Conservation (phyloP, 2,888 invertebrate species). For the Cantharis flavilabris region DNA sequence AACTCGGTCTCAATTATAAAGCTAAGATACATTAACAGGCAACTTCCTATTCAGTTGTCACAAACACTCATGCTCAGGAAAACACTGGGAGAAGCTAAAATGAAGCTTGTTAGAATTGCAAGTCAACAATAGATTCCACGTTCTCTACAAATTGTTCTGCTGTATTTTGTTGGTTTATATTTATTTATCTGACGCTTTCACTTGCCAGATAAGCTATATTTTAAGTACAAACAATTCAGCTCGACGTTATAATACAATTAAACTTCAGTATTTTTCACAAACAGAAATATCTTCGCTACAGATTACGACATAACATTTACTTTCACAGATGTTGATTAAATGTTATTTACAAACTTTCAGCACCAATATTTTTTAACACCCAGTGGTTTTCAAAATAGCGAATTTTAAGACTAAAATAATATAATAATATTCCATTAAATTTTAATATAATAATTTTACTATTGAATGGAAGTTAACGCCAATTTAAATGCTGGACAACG, state of each 20-base stretch:
- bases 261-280: not conserved
- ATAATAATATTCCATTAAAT: not conserved
- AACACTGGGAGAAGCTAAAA: conserved; percentile 22
- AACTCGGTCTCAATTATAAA: conserved; percentile 25
- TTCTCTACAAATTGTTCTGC: conserved; percentile 2
- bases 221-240: conserved; percentile 7
- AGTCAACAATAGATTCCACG: conserved; percentile 26
- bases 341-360: not conserved
- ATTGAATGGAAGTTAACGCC: not conserved
- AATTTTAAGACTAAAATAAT: not conserved
- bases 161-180: not conserved
- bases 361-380: not conserved
- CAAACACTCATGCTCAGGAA: conserved; percentile 29
- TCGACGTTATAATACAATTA: not conserved
- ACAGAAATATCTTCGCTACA: not conserved
- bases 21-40: conserved; percentile 28
- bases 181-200: not conserved
- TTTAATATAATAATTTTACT: not conserved
- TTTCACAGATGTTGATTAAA: not conserved
- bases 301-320: not conserved
- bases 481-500: not conserved
- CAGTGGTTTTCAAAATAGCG: not conserved
- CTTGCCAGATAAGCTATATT: conserved; percentile 10
- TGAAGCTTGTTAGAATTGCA: conserved; percentile 32
- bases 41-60: conserved; percentile 30